A percentile compares a stretch with the other conserved stretches of the same genome.
phyloP scores from a whole-genome alignment of 1,140 invertebrate genomes.

The Scaptodrosophila lebanonensis region DNA sequence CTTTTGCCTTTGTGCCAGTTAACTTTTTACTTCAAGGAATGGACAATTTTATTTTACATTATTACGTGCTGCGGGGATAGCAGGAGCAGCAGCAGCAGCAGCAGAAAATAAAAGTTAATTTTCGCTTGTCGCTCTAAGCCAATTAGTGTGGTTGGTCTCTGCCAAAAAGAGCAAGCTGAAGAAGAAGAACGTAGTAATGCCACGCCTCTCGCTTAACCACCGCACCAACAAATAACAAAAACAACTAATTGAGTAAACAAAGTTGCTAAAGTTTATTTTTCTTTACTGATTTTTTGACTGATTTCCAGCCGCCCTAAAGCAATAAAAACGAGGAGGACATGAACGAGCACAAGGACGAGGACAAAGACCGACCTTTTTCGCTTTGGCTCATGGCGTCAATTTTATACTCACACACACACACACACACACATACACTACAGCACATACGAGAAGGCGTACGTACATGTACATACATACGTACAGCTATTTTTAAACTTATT shows the following conservation, averaged over 20 bases:
- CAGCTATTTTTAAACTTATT: slow-evolving; percentile 69
- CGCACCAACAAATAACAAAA: slow-evolving; percentile 67
- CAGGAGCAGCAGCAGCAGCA: slow-evolving; percentile 22
- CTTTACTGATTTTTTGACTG: slow-evolving; percentile 40
- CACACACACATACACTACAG: too few species aligned
- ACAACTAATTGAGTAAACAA: slow-evolving; percentile 70
- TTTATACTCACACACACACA: too few species aligned
- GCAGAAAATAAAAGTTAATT: slow-evolving; percentile 69
- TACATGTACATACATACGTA: too few species aligned
- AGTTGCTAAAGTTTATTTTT: slow-evolving; percentile 61
- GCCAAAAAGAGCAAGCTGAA: slow-evolving; percentile 11
- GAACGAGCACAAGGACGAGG: too few species aligned
- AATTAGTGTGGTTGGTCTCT: slow-evolving; percentile 52
- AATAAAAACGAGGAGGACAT: too few species aligned
- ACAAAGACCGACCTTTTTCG: too few species aligned
- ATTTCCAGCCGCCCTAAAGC: not conserved
- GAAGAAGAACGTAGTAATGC: not conserved
- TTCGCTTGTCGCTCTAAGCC: slow-evolving; percentile 73
- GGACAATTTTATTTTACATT: slow-evolving; percentile 59
- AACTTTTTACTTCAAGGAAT: slow-evolving; percentile 51
- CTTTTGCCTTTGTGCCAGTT: slow-evolving; percentile 31
- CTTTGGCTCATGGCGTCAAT: too few species aligned
- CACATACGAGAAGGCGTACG: too few species aligned
- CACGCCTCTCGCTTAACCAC: slow-evolving; percentile 12
- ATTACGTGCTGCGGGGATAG: slow-evolving; percentile 6